A percentile compares a stretch with the other conserved stretches of the same genome.
These are phyloP conservation scores for Ophion ellenae DNA, from an alignment of 2,888 invertebrate genomes.

Conservation along the genomic window DNA sequence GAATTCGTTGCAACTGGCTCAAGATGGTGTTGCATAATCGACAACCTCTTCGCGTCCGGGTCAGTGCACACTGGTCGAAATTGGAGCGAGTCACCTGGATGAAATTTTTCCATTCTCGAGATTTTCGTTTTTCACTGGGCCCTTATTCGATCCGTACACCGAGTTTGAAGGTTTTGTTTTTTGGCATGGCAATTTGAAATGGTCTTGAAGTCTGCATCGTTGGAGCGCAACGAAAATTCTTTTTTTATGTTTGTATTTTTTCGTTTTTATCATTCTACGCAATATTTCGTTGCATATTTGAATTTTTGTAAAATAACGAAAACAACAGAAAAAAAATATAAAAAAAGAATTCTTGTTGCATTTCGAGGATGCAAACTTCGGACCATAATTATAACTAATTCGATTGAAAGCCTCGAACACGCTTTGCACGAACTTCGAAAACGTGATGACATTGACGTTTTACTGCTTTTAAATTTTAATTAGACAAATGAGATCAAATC, in stretches of 20 bases:
- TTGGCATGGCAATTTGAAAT: background rate
- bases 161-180: background rate
- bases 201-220: background rate
- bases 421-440: background rate
- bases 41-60: slow-evolving; percentile 77
- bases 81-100: slow-evolving; percentile 1
- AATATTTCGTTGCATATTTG: too few species aligned
- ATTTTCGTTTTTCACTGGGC: background rate
- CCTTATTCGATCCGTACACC: background rate
- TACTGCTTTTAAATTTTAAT: background rate
- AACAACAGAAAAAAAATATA: too few species aligned
- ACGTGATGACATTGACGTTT: background rate
- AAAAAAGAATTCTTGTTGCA: too few species aligned
- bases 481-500: background rate
- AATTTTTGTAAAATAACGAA: too few species aligned
- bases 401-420: background rate
- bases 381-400: background rate
- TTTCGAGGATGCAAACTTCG: too few species aligned
- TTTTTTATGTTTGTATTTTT: too few species aligned
- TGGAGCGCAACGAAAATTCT: too few species aligned
- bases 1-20: slow-evolving; percentile 36
- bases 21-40: slow-evolving; percentile 52
- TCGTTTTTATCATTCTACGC: too few species aligned
- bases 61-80: slow-evolving; percentile 67
- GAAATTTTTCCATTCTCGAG: background rate